Base-by-base conservation (phyloP, 2,888 invertebrate genomes). In the Polyommatus iphigenia region DNA sequence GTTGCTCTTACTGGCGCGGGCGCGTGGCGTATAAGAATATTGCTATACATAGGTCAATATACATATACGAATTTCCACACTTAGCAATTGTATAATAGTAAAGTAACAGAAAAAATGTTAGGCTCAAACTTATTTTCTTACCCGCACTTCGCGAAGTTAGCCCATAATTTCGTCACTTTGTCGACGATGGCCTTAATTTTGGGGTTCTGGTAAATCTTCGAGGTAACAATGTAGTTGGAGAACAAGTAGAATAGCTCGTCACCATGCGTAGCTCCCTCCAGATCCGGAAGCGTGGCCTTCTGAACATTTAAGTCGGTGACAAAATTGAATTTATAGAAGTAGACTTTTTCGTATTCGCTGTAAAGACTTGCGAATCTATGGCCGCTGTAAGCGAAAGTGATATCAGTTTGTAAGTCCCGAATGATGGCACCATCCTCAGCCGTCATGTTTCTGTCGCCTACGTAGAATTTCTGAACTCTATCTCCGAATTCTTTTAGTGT, bases 91-190 rank as follows among this genome's bases (percentile, higher is more conserved):
- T 10, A 46, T 46, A 46, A 13, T 41, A 46, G 41, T 10, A 41
- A 41, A 41, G 41, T 41, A 10, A 41, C 41, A 41, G 54, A 54
- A 50, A 76, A 10, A 5, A 6, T 29, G 36, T 2, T 59, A 54
- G n/a, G 24, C 41, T 46, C 46, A 78, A 78, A 59, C 59, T 46
- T 41, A 72, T 76, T 76, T 67, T 81, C 83, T 84, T 82, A 93
- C 93, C 87, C 86, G 78, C 87, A 78, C 83, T 87, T 92, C 2
- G 91, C 91, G 78, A 93, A 93, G 80, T 91, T 88, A 0, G 91
- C 85, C 91, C 91, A 91, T 76, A 92, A 75, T 81, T 87, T 90
- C 0, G 89, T 90, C 50, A 91, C 80, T 32, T 85, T 83, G 71
- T 83, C 84, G 0, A 84, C 83, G 81, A 89, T 85, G 20, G 85